phyloP scores from a whole-genome alignment of 2,888 invertebrate species.

The Incurvaria masculella region DNA sequence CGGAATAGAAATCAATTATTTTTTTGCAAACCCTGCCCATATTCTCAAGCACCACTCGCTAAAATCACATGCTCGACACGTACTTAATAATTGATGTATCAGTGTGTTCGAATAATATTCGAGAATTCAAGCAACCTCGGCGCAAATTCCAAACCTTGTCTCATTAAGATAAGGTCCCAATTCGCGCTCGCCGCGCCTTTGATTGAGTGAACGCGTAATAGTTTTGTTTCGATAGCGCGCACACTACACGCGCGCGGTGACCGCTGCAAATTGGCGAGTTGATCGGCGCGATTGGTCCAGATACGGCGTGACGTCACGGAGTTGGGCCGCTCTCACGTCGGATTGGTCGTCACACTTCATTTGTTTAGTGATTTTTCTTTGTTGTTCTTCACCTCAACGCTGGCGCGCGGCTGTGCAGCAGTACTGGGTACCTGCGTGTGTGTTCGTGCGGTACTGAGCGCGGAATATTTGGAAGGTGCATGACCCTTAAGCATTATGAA shows the following conservation, averaged over 20 bases:
- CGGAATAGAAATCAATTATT: no score
- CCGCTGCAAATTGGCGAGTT: slow-evolving; percentile 23
- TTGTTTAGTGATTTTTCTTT: slow-evolving; percentile 43
- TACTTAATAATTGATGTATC: background rate
- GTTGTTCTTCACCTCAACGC: background rate
- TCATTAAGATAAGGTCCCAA: background rate
- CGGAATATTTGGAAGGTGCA: no score
- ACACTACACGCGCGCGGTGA: background rate
- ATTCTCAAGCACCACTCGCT: background rate
- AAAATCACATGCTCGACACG: background rate
- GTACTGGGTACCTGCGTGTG: no score
- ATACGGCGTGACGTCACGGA: slow-evolving; percentile 44
- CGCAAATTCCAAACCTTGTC: no score
- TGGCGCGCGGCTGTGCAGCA: background rate
- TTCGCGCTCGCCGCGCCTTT: background rate
- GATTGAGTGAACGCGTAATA: no score
- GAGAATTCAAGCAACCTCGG: no score
- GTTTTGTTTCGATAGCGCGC: background rate
- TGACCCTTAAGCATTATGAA: no score
- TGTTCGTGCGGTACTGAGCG: background rate
- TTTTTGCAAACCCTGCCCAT: background rate
- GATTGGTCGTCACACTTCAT: slow-evolving; percentile 57
- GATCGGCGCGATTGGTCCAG: slow-evolving; percentile 43
- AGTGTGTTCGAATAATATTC: background rate
- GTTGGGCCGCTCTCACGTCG: slow-evolving; percentile 53